Base-by-base conservation (phyloP, 1,140 invertebrate genomes). In the Solenopsis invicta region DNA sequence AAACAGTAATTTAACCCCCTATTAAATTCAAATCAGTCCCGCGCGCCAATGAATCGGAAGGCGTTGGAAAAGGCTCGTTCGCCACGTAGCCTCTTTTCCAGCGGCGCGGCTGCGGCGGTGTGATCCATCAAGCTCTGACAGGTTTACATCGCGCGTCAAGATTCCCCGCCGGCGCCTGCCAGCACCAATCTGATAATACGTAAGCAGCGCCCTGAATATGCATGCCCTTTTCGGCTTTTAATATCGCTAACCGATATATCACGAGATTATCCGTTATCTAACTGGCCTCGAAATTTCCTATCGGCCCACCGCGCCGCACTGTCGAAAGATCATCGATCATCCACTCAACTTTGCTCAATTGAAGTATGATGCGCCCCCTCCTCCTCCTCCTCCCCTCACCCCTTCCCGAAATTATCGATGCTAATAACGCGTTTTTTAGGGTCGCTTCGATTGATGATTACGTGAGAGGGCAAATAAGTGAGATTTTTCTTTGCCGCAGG, bases 61-160 rank as follows among this genome's bases (percentile, higher is more conserved):
- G 41, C 37, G 59, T 18, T 61, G 56, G 81, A 85, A 61, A 75
- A 41, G 71, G 86, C 50, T 62, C 82, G 66, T 72, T 76, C 88
- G 62, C 29, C 76, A 86, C 67, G 86, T 89, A 91, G 92, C 86
- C 89, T 91, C 91, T 89, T 90, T 92, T 91, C 88, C 76, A 61
- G 72, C 87, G 81, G 86, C 29, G 62, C 48, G 29, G 29, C 29
- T 0, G 75, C 87, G 81, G 85, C 37, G 52, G 41, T 88, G 89
- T 89, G 91, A 95, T 95, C 94, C 93, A 95, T 95, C 94, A 95
- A 94, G 67, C 75, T 86, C 88, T 92, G 94, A 94, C 94, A 93
- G 91, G 91, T 94, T 94, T 92, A 93, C 94, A 94, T 93, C 91
- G 89, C 90, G 87, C 93, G 93, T 93, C 90, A 94, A 94, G 93